Percentiles rank a stretch among this genome's conserved stretches.
Evolutionary conservation across 2,113 vertebrate species (phyloP).

Genomic region (Ibidorhyncha struthersii): DNA sequence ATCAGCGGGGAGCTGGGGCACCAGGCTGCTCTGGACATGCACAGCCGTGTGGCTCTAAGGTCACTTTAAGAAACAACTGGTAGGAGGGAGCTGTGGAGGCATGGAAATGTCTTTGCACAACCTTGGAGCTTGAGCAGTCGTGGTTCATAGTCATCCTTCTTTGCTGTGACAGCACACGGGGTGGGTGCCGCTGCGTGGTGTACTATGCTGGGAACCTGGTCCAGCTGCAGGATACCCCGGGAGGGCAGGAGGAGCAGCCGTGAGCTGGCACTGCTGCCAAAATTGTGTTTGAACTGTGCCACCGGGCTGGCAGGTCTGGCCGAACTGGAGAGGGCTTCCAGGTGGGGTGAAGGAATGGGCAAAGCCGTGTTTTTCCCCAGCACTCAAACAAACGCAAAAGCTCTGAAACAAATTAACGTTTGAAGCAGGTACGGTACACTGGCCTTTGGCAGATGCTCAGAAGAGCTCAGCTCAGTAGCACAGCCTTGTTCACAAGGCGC

Average conservation of each 20-base stretch:
- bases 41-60: too few species aligned
- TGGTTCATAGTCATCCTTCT: not conserved
- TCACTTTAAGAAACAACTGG: not conserved
- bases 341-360: not conserved
- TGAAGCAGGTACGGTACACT: not conserved
- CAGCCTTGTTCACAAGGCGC: not conserved
- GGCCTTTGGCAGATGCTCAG: not conserved
- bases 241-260: not conserved
- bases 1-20: not conserved
- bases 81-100: not conserved
- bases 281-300: not conserved
- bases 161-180: not conserved
- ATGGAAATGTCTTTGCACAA: not conserved
- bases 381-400: not conserved
- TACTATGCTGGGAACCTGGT: not conserved
- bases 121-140: not conserved
- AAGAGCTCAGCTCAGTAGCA: not conserved
- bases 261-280: not conserved
- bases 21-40: accelerated
- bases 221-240: not conserved
- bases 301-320: not conserved
- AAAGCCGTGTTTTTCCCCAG: not conserved
- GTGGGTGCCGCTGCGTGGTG: not conserved
- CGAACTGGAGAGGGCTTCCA: not conserved
- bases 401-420: not conserved